Evolutionary conservation across 2,113 vertebrate genomes (phyloP).

Genomic region (Rousettus leschenaultii): DNA sequence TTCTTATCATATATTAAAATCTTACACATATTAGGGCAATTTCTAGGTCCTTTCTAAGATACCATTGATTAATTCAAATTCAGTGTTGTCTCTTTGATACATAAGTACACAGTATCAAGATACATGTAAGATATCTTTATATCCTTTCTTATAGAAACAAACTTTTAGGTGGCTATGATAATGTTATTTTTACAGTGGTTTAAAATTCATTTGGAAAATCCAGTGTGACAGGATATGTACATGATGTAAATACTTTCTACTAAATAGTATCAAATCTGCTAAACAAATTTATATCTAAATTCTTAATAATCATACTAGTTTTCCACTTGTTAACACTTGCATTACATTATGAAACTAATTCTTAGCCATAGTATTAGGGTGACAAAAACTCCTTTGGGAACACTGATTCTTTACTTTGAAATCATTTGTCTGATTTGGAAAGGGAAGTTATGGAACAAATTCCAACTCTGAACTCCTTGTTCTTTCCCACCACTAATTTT

Average conservation of each 20-base stretch:
- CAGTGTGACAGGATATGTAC: neutral
- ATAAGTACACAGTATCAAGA: neutral
- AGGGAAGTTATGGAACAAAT: neutral
- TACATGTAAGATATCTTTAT: neutral
- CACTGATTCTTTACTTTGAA: neutral
- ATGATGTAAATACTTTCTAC: neutral
- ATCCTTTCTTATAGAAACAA: neutral
- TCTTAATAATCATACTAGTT: neutral
- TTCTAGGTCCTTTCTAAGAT: constrained; percentile 18
- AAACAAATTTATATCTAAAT: neutral
- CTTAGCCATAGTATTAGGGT: neutral
- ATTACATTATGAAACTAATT: neutral
- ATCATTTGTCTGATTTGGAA: neutral
- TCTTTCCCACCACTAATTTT: neutral
- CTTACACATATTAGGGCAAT: neutral
- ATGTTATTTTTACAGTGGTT: neutral
- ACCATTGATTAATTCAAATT: neutral
- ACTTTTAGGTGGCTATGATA: neutral
- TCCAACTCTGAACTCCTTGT: neutral
- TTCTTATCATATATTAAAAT: constrained; percentile 8
- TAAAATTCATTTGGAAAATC: constrained; percentile 32
- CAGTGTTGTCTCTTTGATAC: neutral
- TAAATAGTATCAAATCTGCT: neutral
- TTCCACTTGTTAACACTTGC: neutral
- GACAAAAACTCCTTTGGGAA: neutral